These are phyloP conservation scores for Mus spretus DNA, from an alignment of 2,797 vertebrate species.

Conservation along the genomic window DNA sequence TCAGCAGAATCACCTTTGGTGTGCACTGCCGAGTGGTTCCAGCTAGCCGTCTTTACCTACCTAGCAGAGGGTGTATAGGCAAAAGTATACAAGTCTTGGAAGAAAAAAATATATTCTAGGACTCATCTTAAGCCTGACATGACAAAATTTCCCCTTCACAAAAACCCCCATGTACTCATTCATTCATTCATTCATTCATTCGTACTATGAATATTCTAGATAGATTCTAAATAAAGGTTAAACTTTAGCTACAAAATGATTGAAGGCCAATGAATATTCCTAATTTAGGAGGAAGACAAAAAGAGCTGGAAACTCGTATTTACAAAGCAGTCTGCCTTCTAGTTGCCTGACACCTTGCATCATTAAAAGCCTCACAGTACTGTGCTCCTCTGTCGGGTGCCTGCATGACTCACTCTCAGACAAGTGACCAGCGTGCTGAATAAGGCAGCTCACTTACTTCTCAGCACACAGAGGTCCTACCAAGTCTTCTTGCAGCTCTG, in stretches of 20 bases:
- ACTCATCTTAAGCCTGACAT: constrained; percentile 27
- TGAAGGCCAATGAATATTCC: constrained; percentile 29
- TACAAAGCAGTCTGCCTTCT: constrained; percentile 40
- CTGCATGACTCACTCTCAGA: not conserved
- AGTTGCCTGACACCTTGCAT: not conserved
- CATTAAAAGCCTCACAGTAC: not conserved
- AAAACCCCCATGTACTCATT: not conserved
- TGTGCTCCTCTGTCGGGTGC: not conserved
- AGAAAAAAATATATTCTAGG: not conserved
- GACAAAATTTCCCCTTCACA: not conserved
- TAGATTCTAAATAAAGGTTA: constrained; percentile 38
- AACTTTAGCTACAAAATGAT: constrained; percentile 32
- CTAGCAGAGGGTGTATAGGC: not conserved
- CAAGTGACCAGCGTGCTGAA: not conserved
- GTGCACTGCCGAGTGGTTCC: not conserved
- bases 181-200: not conserved
- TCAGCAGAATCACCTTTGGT: not conserved
- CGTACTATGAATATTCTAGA: not conserved
- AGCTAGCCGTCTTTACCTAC: not conserved
- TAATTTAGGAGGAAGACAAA: constrained; percentile 7
- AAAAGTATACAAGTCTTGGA: constrained; percentile 1
- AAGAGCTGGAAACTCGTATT: constrained; percentile 20
- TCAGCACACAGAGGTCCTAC: constrained; percentile 19
- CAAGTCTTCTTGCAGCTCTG: constrained; percentile 21
- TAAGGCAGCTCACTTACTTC: not conserved